Conservation (phyloP, 2,888 invertebrate genomes). For the Phaonia tiefii region DNA sequence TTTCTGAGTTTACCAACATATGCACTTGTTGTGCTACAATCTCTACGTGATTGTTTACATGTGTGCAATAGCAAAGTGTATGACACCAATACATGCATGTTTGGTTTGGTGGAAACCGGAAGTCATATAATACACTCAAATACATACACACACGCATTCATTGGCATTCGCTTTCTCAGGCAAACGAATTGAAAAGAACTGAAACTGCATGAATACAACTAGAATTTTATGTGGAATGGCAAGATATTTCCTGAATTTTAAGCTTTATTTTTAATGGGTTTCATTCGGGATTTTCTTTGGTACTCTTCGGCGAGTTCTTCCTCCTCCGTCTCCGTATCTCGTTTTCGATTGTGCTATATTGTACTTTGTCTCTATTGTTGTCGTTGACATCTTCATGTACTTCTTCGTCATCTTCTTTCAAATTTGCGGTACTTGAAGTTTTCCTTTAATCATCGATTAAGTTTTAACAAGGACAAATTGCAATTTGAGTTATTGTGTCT, state of each 20-base stretch:
- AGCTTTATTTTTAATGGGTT: background rate
- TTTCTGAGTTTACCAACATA: slow-evolving; percentile 57
- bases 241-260: slow-evolving; percentile 50
- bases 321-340: background rate
- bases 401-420: background rate
- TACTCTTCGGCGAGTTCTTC: background rate
- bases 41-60: slow-evolving; percentile 12
- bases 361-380: slow-evolving; percentile 5
- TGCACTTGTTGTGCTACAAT: slow-evolving; percentile 34
- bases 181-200: background rate
- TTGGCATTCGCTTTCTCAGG: slow-evolving; percentile 19
- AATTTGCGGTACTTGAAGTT: slow-evolving; percentile 20
- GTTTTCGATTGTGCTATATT: slow-evolving; percentile 8
- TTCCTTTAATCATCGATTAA: slow-evolving; percentile 57
- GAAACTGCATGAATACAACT: no score
- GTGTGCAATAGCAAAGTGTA: background rate
- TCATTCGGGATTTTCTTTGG: background rate
- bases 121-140: slow-evolving; percentile 47
- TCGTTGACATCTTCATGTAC: background rate
- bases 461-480: slow-evolving; percentile 64
- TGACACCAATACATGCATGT: slow-evolving; percentile 7
- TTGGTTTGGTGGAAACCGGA: slow-evolving; percentile 36
- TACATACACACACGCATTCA: slow-evolving; percentile 33
- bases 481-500: slow-evolving; percentile 49
- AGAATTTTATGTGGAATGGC: slow-evolving; percentile 15